phyloP scores from a whole-genome alignment of 1,140 invertebrate species.

The Brachionus calyciflorus region DNA sequence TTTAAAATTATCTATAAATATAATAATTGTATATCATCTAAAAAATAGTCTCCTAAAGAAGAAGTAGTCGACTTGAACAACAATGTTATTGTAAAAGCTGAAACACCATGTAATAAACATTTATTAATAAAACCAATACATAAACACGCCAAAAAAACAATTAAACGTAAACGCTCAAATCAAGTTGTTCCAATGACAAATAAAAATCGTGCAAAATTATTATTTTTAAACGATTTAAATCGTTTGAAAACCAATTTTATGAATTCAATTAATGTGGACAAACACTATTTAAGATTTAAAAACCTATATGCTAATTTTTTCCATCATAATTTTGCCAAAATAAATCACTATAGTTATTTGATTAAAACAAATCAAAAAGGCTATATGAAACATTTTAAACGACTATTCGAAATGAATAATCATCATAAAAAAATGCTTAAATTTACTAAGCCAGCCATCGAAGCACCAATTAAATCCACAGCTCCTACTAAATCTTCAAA shows the following conservation, averaged over 20 bases:
- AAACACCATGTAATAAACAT: background rate
- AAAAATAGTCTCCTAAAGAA: background rate
- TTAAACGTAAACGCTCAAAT: slow-evolving; percentile 20
- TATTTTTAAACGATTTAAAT: background rate
- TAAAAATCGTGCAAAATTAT: background rate
- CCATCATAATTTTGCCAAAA: background rate
- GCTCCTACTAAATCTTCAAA: too few species aligned
- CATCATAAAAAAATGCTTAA: background rate
- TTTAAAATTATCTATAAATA: background rate
- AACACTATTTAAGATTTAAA: slow-evolving; percentile 26
- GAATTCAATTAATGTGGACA: background rate
- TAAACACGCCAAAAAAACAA: slow-evolving; percentile 35
- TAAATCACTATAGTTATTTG: slow-evolving; percentile 27
- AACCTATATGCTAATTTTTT: slow-evolving; percentile 27
- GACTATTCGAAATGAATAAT: background rate
- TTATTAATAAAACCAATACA: background rate
- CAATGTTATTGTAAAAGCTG: background rate
- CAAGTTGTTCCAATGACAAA: too few species aligned
- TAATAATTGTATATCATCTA: slow-evolving; percentile 7
- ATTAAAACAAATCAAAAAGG: background rate
- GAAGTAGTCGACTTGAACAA: background rate
- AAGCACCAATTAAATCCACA: too few species aligned
- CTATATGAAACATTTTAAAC: slow-evolving; percentile 39
- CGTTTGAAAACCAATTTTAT: slow-evolving; percentile 1
- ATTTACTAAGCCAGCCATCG: background rate